phyloP scores from a whole-genome alignment of 1,140 invertebrate genomes.

The Druon quercuslanigerum region DNA sequence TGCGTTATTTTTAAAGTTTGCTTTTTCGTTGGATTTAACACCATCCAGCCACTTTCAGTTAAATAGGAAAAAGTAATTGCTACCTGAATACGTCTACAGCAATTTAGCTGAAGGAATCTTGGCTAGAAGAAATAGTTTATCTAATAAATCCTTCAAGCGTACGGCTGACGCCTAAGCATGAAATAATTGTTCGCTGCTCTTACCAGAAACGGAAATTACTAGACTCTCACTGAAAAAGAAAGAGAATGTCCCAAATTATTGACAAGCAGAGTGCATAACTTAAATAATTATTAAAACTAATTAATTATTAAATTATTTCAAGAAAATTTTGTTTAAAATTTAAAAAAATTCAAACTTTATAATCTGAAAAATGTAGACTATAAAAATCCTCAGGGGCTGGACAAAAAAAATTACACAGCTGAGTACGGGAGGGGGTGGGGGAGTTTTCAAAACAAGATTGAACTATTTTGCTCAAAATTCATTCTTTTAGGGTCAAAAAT shows the following conservation, averaged over 20 bases:
- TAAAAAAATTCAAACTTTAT: no score
- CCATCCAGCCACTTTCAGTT: neutral
- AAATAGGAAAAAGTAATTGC: neutral
- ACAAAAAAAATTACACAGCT: no score
- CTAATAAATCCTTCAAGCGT: constrained; percentile 29
- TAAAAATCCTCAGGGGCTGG: no score
- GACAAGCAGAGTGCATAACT: no score
- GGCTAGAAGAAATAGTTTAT: constrained; percentile 19
- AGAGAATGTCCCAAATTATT: neutral
- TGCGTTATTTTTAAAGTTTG: neutral
- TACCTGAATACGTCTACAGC: neutral
- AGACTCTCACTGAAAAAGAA: neutral
- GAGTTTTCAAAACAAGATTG: no score
- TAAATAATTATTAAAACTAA: no score
- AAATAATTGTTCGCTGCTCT: constrained; percentile 21
- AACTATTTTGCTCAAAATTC: no score
- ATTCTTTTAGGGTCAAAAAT: no score
- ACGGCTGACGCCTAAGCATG: constrained; percentile 15
- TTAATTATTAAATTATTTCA: no score
- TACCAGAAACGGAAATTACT: constrained; percentile 4
- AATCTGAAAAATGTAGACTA: no score
- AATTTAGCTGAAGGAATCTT: constrained; percentile 20
- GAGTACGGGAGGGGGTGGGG: no score
- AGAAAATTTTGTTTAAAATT: no score
- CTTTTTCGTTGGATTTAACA: neutral